Evolutionary conservation across 30 jellyfish, hydroid and myxozoan species (phyloP), one percentile per base, ranked within the genome.

Genomic region (Aurelia sp.): DNA sequence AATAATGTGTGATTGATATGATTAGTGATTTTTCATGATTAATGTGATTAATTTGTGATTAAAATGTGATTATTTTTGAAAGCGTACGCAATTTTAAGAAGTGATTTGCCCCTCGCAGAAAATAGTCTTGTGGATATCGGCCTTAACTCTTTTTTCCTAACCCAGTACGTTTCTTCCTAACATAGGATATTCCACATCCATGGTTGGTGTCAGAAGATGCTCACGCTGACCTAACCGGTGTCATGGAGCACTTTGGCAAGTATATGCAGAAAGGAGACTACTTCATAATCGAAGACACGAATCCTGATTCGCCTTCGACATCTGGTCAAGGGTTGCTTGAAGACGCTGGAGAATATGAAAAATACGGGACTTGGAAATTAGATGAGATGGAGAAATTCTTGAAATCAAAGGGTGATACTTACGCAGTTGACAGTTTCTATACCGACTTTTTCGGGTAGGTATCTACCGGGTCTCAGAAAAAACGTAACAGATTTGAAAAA

Each of bases 161-260:
- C 33, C 2, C 33, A 27, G 33, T 44, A 8, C 55, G 55, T 44
- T 44, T 7, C 15, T 44, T 7, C 15, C 2, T 5, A 44, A 8
- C 55, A 44, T 8, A 44, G 55, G 55, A 44, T 44, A 44, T 87
- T 13, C 96, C 98, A 5, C 98, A 91, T 60, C 98, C 98, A 8
- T 91, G 98, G 98, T 75, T 91, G 41, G 67, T 91, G 31, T 21
- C 91, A 1, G 98, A 91, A 85, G 98, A 91, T 77, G 94, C 97
- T 16, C 98, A 91, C 48, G 96, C 79, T 40, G 84, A 91, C 51
- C 76, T 91, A 21, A 19, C 58, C 27, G 98, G 98, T 21, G 84
- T 77, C 5, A 76, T 91, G 94, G 94, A 84, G 72, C 96, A 91
- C 60, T 91, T 91, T 50, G 97, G 86, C 81, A 24, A 91, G 30